These are phyloP conservation scores for Delphinus delphis DNA, from an alignment of 2,113 vertebrate genomes.

Conservation along the genomic window DNA sequence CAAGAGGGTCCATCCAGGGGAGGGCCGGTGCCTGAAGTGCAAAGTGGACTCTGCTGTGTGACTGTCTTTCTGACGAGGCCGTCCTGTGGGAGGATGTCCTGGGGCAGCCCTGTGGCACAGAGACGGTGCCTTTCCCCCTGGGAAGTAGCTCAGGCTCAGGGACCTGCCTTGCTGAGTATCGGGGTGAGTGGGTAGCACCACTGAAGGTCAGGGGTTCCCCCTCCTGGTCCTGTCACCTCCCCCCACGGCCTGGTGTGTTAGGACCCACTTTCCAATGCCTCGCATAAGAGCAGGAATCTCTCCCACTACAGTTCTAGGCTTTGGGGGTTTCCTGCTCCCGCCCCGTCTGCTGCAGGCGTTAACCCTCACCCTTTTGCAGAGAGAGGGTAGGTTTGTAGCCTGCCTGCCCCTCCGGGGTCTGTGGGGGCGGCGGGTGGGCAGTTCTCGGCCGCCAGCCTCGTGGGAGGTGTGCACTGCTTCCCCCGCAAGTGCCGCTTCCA, in stretches of 20 bases:
- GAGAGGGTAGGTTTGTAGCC: neutral
- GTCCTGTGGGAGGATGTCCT: accelerated
- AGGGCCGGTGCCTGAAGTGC: neutral
- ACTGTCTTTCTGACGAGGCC: neutral
- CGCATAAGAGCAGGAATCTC: neutral
- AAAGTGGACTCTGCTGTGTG: neutral
- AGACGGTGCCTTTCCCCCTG: neutral
- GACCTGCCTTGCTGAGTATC: neutral
- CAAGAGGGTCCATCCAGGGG: neutral
- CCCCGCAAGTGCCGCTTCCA: neutral
- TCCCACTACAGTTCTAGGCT: neutral
- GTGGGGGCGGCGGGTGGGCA: neutral
- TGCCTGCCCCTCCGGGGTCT: accelerated
- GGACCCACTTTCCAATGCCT: neutral
- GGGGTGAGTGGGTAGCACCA: neutral
- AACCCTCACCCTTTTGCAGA: neutral
- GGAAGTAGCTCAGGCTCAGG: neutral
- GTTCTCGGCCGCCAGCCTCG: neutral
- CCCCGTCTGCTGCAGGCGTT: neutral
- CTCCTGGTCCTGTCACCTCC: neutral
- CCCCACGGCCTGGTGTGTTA: neutral
- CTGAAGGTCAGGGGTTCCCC: neutral
- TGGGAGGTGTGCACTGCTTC: neutral
- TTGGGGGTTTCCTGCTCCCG: neutral
- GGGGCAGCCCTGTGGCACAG: neutral